Evolutionary conservation across 2,888 invertebrate species (phyloP), one percentile per base, ranked within the genome.

Genomic region (Bruchidius siliquastri): DNA sequence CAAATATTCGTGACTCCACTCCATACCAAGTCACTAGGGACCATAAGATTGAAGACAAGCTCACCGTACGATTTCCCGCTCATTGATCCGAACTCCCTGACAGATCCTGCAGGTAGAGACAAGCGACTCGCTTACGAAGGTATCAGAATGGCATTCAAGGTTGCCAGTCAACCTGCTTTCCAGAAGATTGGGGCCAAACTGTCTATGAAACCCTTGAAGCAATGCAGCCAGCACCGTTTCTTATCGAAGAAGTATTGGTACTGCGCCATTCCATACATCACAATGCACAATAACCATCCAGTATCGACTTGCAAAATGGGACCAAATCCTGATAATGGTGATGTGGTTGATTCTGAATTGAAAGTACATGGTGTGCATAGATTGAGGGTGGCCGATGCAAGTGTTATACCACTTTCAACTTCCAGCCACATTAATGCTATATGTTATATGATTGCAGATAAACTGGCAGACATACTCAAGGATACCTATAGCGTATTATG

Each of bases 81-180:
- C n/a, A 90, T 94, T 73, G 88, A 93, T 78, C 90, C 92, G 0
- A 92, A 92, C 81, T 93, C 93, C 80, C 87, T 93, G 70, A 88
- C 90, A 0, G 77, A 81, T 68, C 88, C 90, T 0, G 74, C 79
- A 68, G 75, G 77, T 2, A 79, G 80, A 71, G 90, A 88, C 82
- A 88, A 90, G 0, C 86, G 87, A 3, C 86, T 85, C 0, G 82
- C 90, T n/a, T 88, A 90, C 0, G 89, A 90, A 79, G 90, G 88
- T 4, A 84, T 86, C 0, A 85, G 86, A 74, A 80, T 87, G 70
- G 85, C 85, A 0, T 73, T 87, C 67, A 75, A 79, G 76, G 82
- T 90, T 67, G 87, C 87, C 74, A 86, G 89, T 77, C 87, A 89
- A 0, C 84, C 86, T 69, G 88, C 89, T 0, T 90, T 90, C 80